phyloP scores from a whole-genome alignment of 2,797 vertebrate species.

The Novumbra hubbsi region DNA sequence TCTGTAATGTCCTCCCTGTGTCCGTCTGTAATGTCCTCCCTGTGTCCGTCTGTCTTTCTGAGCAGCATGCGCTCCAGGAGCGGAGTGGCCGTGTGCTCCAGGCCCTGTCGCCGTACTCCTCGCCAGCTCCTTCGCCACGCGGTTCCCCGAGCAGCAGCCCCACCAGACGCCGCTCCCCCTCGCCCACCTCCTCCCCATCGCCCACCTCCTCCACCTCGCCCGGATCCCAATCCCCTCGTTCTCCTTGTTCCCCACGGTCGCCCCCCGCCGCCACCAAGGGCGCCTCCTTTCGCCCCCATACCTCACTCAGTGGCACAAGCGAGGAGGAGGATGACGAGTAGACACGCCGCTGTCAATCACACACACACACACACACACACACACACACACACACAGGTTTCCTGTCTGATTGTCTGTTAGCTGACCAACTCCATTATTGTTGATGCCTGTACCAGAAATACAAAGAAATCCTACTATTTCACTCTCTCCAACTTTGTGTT shows the following conservation, averaged over 20 bases:
- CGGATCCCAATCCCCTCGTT: constrained; percentile 56
- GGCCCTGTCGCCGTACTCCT: constrained; percentile 87
- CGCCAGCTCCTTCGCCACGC: constrained; percentile 70
- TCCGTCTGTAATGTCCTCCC: too few relatives aligned
- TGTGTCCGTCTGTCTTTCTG: not conserved
- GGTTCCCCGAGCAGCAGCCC: constrained; percentile 79
- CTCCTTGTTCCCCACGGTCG: constrained; percentile 25
- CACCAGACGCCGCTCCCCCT: constrained; percentile 77
- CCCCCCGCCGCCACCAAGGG: constrained; percentile 3
- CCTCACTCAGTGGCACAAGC: constrained; percentile 11
- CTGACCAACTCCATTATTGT: not conserved
- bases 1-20: too few relatives aligned
- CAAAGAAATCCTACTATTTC: not conserved
- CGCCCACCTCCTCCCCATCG: constrained; percentile 76
- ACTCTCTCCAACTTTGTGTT: not conserved
- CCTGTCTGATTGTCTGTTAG: constrained; percentile 6
- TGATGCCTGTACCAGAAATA: not conserved
- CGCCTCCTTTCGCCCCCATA: not conserved
- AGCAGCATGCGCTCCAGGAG: constrained; percentile 92
- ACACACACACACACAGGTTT: not conserved
- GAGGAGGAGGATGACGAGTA: constrained; percentile 18
- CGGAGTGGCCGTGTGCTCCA: constrained; percentile 91
- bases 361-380: constrained; percentile 10
- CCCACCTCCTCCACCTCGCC: constrained; percentile 27
- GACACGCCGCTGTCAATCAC: constrained; percentile 3